Percentiles rank a stretch among this genome's conserved stretches.
Conservation (phyloP, 1,140 invertebrate genomes). For the Drosophila watanabei region DNA sequence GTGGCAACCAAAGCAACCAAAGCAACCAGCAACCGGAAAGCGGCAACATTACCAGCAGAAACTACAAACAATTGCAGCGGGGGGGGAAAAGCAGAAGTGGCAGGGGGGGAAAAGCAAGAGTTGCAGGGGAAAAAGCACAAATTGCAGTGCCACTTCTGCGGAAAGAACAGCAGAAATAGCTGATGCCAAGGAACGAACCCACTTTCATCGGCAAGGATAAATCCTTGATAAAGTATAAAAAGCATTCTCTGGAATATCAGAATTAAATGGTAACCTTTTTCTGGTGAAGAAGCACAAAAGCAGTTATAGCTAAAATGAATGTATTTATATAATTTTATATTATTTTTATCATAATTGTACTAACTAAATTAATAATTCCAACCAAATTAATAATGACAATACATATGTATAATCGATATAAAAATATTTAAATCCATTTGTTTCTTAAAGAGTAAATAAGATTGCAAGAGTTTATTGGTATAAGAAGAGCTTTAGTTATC, state of each 20-base stretch:
- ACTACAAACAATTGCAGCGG: slow-evolving; percentile 17
- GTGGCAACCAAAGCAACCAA: slow-evolving; percentile 68
- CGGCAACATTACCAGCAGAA: slow-evolving; percentile 8
- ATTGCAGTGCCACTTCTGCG: not conserved
- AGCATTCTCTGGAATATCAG: not conserved
- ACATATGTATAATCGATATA: not conserved
- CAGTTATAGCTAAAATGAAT: too few species aligned
- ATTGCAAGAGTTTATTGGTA: too few species aligned
- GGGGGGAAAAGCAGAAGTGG: not conserved
- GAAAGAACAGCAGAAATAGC: not conserved
- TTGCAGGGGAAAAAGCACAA: not conserved
- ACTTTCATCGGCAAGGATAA: not conserved
- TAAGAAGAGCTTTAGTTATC: too few species aligned
- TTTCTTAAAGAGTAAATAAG: too few species aligned
- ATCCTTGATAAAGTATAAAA: not conserved
- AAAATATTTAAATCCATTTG: not conserved
- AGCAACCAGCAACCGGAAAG: slow-evolving; percentile 3
- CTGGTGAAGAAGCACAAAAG: not conserved
- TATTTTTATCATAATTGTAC: not conserved
- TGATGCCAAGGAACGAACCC: not conserved
- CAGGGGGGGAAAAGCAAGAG: not conserved
- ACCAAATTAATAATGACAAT: not conserved
- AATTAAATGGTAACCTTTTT: not conserved
- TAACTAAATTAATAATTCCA: not conserved
- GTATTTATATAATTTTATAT: not conserved